These are phyloP conservation scores for Drosophila putrida DNA, from an alignment of 2,888 invertebrate species.

Conservation along the genomic window DNA sequence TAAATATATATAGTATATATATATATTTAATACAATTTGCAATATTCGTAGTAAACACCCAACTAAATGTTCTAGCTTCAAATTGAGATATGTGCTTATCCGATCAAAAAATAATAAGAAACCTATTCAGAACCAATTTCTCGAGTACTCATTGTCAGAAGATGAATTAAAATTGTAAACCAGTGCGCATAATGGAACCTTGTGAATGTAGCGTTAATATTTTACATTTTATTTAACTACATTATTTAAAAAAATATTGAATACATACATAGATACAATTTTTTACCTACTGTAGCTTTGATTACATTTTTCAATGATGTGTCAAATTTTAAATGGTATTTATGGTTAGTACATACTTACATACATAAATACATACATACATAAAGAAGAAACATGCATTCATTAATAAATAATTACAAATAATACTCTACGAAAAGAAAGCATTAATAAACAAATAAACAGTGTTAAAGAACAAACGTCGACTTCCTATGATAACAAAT, in stretches of 20 bases:
- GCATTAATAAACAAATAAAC: conserved; percentile 9
- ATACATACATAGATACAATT: conserved; percentile 74
- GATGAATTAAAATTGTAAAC: conserved; percentile 46
- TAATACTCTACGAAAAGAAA: conserved; percentile 16
- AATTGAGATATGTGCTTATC: conserved; percentile 30
- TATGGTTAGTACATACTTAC: conserved; percentile 53
- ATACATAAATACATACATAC: conserved; percentile 22
- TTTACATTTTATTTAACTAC: conserved; percentile 49
- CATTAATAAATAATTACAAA: conserved; percentile 13
- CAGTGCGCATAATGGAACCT: conserved; percentile 70
- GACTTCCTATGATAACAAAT: conserved; percentile 51
- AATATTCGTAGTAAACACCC: conserved; percentile 57
- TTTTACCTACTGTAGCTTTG: conserved; percentile 80
- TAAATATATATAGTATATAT: conserved; percentile 32
- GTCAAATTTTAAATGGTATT: conserved; percentile 80
- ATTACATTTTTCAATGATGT: conserved; percentile 80
- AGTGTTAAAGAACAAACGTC: conserved; percentile 41
- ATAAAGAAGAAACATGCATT: conserved; percentile 15
- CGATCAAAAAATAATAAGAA: no score
- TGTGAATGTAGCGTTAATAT: conserved; percentile 73
- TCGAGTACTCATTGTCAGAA: background rate
- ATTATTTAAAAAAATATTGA: conserved; percentile 45
- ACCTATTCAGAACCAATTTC: conserved; percentile 3
- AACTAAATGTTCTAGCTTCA: conserved; percentile 59
- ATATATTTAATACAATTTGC: conserved; percentile 50